These are phyloP conservation scores for Hipparchia semele DNA, from an alignment of 2,888 invertebrate species.

Conservation along the genomic window DNA sequence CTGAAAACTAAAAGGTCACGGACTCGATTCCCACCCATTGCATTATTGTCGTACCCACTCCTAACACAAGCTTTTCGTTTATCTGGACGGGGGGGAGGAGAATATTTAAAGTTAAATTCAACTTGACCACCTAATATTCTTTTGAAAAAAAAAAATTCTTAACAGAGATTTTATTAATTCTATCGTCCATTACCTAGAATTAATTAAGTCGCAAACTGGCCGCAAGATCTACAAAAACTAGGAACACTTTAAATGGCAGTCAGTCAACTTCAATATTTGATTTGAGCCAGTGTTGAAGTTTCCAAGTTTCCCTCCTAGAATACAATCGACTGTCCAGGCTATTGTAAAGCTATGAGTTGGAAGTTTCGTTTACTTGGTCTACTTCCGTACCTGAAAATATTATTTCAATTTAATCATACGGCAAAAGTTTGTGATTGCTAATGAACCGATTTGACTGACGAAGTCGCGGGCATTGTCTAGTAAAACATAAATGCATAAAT, in stretches of 20 bases:
- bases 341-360: background rate
- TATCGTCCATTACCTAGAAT: background rate
- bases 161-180: background rate
- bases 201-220: background rate
- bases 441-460: no score
- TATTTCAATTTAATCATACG: no score
- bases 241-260: slow-evolving; percentile 54
- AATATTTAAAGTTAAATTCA: no score
- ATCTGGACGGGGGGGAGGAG: no score
- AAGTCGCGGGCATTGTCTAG: no score
- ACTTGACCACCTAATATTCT: no score
- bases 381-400: background rate
- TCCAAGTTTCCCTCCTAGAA: slow-evolving; percentile 50
- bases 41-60: no score
- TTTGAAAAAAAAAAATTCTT: background rate
- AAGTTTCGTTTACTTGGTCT: slow-evolving; percentile 30
- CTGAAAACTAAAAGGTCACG: no score
- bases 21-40: no score
- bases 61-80: no score
- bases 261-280: slow-evolving; percentile 75
- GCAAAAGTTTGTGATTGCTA: no score
- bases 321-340: background rate
- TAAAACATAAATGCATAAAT: no score
- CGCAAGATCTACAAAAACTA: slow-evolving; percentile 12
- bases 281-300: slow-evolving; percentile 59